Conservation (phyloP, 2,888 invertebrate genomes). For the Achlya flavicornis region DNA sequence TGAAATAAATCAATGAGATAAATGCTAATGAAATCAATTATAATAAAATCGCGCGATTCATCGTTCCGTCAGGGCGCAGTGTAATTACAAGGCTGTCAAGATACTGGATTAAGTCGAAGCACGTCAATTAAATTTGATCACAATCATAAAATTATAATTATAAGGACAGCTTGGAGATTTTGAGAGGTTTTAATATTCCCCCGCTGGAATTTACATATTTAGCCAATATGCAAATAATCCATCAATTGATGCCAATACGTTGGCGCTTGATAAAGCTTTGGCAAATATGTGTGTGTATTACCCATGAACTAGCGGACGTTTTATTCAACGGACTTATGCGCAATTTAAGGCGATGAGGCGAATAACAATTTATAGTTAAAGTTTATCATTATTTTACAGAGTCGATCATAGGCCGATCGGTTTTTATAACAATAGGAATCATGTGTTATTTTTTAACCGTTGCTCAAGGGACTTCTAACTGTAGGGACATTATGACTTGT, state of each 20-base stretch:
- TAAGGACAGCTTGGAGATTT: background rate
- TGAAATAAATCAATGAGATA: slow-evolving; percentile 20
- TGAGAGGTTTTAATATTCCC: slow-evolving; percentile 13
- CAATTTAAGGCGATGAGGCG: no score
- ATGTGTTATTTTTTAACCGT: no score
- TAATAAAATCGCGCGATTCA: slow-evolving; percentile 18
- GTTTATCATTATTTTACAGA: no score
- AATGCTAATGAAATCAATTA: slow-evolving; percentile 22
- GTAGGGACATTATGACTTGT: no score
- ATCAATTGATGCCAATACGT: slow-evolving; percentile 17
- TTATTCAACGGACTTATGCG: no score
- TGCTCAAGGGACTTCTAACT: no score
- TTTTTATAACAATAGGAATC: no score
- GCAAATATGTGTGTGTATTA: background rate
- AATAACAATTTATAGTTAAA: no score
- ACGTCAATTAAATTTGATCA: slow-evolving; percentile 32
- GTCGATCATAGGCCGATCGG: no score
- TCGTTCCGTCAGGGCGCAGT: slow-evolving; percentile 22
- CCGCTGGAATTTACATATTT: slow-evolving; percentile 16
- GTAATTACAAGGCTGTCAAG: slow-evolving; percentile 29
- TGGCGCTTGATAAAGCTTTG: slow-evolving; percentile 12
- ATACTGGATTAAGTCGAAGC: slow-evolving; percentile 26
- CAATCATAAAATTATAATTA: slow-evolving; percentile 27
- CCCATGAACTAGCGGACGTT: background rate
- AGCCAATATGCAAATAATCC: slow-evolving; percentile 18